Conservation (phyloP, 2,888 invertebrate genomes). For the Heliconius sara region DNA sequence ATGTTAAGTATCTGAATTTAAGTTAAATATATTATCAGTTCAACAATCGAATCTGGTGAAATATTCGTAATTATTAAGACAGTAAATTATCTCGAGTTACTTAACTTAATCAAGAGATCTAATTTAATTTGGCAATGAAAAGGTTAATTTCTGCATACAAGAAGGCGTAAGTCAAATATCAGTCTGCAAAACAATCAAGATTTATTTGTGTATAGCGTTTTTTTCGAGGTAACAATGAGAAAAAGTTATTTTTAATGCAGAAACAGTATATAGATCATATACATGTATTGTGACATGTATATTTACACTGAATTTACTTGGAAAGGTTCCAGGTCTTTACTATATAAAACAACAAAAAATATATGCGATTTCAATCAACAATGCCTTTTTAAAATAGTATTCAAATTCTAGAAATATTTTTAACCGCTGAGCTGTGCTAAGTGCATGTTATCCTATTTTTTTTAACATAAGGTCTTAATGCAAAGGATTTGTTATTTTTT, state of each 20-base stretch:
- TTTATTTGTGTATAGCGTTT: conserved; percentile 41
- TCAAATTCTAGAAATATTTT: no score
- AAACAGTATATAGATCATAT: conserved; percentile 22
- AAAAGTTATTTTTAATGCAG: conserved; percentile 37
- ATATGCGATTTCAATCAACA: background rate
- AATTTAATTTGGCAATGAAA: conserved; percentile 43
- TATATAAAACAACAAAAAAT: conserved; percentile 6
- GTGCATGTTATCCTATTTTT: background rate
- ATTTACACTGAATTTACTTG: conserved; percentile 39
- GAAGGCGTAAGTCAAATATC: conserved; percentile 33
- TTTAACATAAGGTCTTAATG: no score
- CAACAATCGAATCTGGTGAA: background rate
- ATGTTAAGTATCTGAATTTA: background rate
- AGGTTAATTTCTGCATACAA: conserved; percentile 42
- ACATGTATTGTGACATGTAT: conserved; percentile 17
- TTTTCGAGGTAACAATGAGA: conserved; percentile 34
- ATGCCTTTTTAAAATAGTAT: background rate
- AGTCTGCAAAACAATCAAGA: conserved; percentile 30
- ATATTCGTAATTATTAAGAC: conserved; percentile 9
- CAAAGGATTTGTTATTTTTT: background rate
- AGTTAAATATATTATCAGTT: background rate
- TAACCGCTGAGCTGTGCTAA: background rate
- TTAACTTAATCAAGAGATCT: conserved; percentile 38
- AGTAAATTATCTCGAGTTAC: conserved; percentile 28
- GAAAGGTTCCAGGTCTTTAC: conserved; percentile 42